Evolutionary conservation across 2,888 invertebrate species (phyloP).

Genomic region (Eurois occulta): DNA sequence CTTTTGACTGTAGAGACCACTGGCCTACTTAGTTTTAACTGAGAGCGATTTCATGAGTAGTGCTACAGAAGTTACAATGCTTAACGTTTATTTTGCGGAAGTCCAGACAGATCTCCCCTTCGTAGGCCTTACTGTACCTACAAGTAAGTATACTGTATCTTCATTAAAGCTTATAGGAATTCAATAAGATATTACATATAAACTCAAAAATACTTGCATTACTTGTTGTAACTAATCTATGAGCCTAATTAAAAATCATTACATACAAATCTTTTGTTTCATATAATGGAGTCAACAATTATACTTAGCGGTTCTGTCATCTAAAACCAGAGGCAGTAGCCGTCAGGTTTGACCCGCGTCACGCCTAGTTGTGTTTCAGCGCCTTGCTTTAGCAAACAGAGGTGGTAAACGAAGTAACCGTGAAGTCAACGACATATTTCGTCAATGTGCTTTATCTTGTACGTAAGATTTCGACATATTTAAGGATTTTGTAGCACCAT

Average conservation of each 20-base stretch:
- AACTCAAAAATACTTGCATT: neutral
- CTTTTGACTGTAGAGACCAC: slow-evolving; percentile 31
- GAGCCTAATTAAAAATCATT: neutral
- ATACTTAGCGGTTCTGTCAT: slow-evolving; percentile 2
- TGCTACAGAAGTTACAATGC: neutral
- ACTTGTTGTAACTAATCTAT: neutral
- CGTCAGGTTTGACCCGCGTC: neutral
- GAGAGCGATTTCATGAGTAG: slow-evolving; percentile 1
- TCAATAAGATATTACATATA: neutral
- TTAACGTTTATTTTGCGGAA: neutral
- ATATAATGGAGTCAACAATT: slow-evolving; percentile 5
- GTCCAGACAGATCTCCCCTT: neutral
- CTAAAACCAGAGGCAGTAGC: slow-evolving; percentile 5
- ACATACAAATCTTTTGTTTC: slow-evolving; percentile 12
- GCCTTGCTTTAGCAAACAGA: neutral
- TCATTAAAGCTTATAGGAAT: neutral
- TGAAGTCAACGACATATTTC: slow-evolving; percentile 2
- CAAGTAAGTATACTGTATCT: neutral
- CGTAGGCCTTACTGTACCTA: neutral
- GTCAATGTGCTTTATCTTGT: slow-evolving; percentile 4
- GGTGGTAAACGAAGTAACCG: slow-evolving; percentile 5
- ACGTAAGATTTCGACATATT: slow-evolving; percentile 33
- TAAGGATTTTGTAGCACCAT: too few species aligned
- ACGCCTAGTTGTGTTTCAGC: slow-evolving; percentile 21
- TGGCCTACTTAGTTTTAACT: slow-evolving; percentile 40